phyloP scores from a whole-genome alignment of 92 coral and sea anemone genomes.

The Porites rus region DNA sequence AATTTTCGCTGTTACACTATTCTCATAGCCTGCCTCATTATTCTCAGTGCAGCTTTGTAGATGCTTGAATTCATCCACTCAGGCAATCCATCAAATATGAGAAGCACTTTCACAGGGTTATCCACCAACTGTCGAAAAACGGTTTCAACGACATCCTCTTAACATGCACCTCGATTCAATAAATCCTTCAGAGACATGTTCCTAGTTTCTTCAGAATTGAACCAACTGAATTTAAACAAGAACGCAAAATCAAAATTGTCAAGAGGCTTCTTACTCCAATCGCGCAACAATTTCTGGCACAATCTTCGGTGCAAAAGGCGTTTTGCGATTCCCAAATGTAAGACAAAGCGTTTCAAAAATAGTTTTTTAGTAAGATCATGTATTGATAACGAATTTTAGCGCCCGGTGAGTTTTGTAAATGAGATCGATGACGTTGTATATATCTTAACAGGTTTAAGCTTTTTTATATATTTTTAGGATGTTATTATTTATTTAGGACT shows the following conservation, averaged over 20 bases:
- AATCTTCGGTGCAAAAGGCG: not conserved
- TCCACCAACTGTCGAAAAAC: conserved; percentile 19
- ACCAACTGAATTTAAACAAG: conserved; percentile 31
- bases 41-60: not conserved
- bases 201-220: not conserved
- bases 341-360: no score
- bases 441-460: no score
- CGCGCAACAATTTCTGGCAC: conserved; percentile 54
- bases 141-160: conserved; percentile 9
- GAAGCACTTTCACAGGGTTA: conserved; percentile 31
- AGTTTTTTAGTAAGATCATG: no score
- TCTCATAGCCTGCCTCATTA: not conserved
- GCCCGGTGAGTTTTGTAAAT: no score
- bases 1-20: conserved; percentile 28
- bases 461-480: no score
- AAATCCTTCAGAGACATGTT: not conserved
- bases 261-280: conserved; percentile 35
- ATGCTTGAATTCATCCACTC: conserved; percentile 36
- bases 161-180: conserved; percentile 15
- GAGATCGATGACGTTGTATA: no score
- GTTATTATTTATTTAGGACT: no score
- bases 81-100: conserved; percentile 50
- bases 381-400: no score
- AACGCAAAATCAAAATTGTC: conserved; percentile 24
- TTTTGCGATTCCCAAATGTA: no score